Evolutionary conservation across 2,113 vertebrate species (phyloP), one percentile per base, ranked within the genome.

Genomic region (Eolophus roseicapilla): DNA sequence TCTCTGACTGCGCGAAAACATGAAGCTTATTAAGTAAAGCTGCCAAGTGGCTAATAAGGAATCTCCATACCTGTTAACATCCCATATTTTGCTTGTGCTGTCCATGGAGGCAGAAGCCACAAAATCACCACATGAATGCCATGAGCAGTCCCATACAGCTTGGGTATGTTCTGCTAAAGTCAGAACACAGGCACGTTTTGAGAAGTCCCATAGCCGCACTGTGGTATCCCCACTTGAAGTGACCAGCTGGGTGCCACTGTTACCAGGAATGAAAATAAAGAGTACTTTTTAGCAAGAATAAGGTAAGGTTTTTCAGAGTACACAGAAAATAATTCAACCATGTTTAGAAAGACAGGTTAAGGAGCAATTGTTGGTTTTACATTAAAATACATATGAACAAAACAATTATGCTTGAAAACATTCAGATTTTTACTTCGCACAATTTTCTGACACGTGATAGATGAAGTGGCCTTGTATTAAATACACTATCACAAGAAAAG

Each of bases 91-190:
- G 71, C 97, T 92, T 19, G 98, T 99, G 69, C 87, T 96, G 59
- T 99, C 98, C 57, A 97, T 46, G 8, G 98, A 99, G 64, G 98
- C 98, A 49, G 99, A 99, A 28, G 98, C 98, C 92, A 99, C 95
- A 17, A 98, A 98, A 92, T 98, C 93, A 2, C 98, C 98, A 3
- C 97, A 97, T 2, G 97, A 97, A 84, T 98, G 98, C 97, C 98
- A 99, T 0, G 96, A 97, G 92, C 99, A 99, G 84, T 93, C 98
- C 96, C 97, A 98, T 4, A 98, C 97, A 10, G 98, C 93, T 0
- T 96, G 96, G 17, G 27, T 79, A 49, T 98, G 98, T 41, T 98
- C 98, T 44, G 97, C 93, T 29, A 98, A 96, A 46, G 97, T 98
- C 63, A 98, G 94, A 53, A 98, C 17, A 57, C 98, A 98, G 6